Percentiles rank a stretch among this genome's conserved stretches.
These are phyloP conservation scores for Cyaniris semiargus DNA, from an alignment of 2,888 invertebrate genomes.

Conservation along the genomic window DNA sequence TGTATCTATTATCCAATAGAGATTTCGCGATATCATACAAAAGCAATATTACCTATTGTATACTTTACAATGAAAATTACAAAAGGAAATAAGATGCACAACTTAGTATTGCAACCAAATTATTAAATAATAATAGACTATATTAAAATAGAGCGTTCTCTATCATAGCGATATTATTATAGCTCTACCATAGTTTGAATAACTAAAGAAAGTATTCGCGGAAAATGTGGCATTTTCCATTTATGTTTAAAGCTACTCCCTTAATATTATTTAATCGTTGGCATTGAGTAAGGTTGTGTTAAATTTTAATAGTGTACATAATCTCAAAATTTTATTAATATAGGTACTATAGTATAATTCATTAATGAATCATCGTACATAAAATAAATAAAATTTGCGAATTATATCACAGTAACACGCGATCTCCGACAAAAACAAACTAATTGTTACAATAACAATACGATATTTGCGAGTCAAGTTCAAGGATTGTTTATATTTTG, in stretches of 20 bases:
- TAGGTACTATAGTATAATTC: not conserved
- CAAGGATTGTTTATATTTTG: constrained; percentile 23
- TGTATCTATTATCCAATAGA: not conserved
- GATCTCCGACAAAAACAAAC: not conserved
- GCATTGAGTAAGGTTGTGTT: not conserved
- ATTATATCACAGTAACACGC: not conserved
- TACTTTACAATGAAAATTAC: not conserved
- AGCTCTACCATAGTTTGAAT: too few relatives aligned
- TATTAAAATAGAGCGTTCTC: not conserved
- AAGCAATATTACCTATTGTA: not conserved
- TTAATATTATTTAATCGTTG: not conserved
- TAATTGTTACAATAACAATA: constrained; percentile 25
- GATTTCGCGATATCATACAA: not conserved
- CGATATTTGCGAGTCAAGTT: constrained; percentile 20
- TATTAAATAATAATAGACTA: not conserved
- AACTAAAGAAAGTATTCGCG: too few relatives aligned
- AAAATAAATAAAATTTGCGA: not conserved
- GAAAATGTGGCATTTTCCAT: too few relatives aligned
- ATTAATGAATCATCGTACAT: not conserved
- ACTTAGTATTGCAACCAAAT: not conserved
- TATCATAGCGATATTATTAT: not conserved
- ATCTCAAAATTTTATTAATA: not conserved
- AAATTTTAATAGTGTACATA: not conserved
- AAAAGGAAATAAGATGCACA: not conserved
- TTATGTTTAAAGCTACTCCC: not conserved